Conservation (phyloP, 92 coral and sea anemone species). For the Hydrozoanthus gracilis region DNA sequence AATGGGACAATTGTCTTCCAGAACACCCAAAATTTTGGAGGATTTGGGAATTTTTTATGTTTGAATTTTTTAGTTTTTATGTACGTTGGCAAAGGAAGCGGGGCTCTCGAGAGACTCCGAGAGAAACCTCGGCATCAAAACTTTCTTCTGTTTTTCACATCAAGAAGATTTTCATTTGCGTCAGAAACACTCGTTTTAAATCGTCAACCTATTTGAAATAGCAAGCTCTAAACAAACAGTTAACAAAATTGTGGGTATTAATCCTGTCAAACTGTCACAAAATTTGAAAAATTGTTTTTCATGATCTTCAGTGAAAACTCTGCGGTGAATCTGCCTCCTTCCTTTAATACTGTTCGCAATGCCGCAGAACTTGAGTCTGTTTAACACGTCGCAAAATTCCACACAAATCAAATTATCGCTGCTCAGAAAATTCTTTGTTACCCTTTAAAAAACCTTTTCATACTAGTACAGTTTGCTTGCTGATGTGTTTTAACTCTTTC, state of each 20-base stretch:
- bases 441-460: neutral
- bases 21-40: too few relatives aligned
- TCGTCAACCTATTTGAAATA: slow-evolving; percentile 14
- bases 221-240: slow-evolving; percentile 44
- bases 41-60: neutral
- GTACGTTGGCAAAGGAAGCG: neutral
- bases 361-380: neutral
- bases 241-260: slow-evolving; percentile 41
- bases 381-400: slow-evolving; percentile 31
- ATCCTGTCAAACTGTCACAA: slow-evolving; percentile 48
- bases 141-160: neutral
- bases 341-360: neutral
- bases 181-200: neutral
- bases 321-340: slow-evolving; percentile 1
- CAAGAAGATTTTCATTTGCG: neutral
- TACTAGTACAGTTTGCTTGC: neutral
- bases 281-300: slow-evolving; percentile 39
- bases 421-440: neutral
- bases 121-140: neutral
- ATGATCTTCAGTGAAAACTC: neutral
- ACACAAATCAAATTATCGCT: slow-evolving; percentile 29
- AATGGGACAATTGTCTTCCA: too few relatives aligned
- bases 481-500: neutral
- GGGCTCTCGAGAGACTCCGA: neutral
- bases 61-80: neutral